Conservation (phyloP, 1,140 invertebrate species). For the Lucilia cuprina region DNA sequence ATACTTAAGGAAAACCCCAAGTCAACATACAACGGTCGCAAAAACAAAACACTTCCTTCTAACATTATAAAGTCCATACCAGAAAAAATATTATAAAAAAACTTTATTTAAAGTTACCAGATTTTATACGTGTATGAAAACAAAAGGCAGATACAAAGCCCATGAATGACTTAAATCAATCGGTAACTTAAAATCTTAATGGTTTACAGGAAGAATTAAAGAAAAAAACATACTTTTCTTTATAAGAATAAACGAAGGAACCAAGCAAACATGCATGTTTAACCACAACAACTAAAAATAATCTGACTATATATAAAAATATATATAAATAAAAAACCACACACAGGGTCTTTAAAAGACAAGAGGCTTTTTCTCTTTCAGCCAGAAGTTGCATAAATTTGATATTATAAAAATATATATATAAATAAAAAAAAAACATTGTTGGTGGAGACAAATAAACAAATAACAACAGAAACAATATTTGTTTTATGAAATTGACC, state of each 20-base stretch:
- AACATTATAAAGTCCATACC: neutral
- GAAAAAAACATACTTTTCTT: neutral
- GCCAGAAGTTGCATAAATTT: neutral
- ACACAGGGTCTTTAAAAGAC: neutral
- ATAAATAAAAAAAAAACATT: neutral
- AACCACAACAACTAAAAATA: neutral
- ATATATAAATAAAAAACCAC: neutral
- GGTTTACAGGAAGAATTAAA: conserved; percentile 16
- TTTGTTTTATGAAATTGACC: conserved; percentile 1
- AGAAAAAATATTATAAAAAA: neutral
- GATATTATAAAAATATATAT: neutral
- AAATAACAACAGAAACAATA: neutral
- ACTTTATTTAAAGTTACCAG: too few species aligned
- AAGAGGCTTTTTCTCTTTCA: neutral
- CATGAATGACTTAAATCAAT: conserved; percentile 28
- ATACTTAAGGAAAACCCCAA: neutral
- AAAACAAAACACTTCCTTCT: neutral
- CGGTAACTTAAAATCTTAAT: conserved; percentile 33
- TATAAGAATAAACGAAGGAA: neutral
- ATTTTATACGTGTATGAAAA: neutral
- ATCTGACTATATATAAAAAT: too few species aligned
- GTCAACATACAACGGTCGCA: neutral
- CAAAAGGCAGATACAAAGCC: too few species aligned
- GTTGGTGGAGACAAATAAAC: neutral
- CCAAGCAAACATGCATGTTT: neutral